Percentiles rank a stretch among this genome's conserved stretches.
These are phyloP conservation scores for Sphaerophoria rueppellii DNA, from an alignment of 2,888 invertebrate species.

Conservation along the genomic window DNA sequence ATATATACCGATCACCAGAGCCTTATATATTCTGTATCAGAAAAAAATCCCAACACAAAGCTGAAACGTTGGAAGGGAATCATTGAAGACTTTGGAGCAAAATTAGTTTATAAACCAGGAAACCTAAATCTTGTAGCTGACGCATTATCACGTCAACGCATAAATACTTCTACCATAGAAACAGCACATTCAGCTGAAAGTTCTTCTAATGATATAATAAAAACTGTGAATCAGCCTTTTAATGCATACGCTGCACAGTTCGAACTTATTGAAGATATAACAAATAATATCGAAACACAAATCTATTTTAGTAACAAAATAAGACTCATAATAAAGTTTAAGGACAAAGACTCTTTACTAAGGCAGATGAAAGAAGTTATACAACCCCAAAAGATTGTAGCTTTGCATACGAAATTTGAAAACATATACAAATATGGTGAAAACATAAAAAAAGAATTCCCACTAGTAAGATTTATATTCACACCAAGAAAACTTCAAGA, in stretches of 20 bases:
- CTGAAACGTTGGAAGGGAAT: neutral
- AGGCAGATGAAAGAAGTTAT: slow-evolving; percentile 26
- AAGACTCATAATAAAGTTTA: slow-evolving; percentile 4
- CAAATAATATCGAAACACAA: slow-evolving; percentile 25
- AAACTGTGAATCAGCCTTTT: slow-evolving; percentile 10
- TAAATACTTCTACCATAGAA: neutral
- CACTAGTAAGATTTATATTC: neutral
- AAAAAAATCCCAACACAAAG: neutral
- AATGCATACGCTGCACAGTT: slow-evolving; percentile 18
- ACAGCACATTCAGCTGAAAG: slow-evolving; percentile 10
- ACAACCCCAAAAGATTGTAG: slow-evolving; percentile 21
- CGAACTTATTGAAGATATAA: slow-evolving; percentile 16
- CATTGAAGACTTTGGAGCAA: slow-evolving; percentile 5
- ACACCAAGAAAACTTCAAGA: neutral
- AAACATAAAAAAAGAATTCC: neutral
- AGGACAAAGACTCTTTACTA: slow-evolving; percentile 25
- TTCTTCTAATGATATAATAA: neutral
- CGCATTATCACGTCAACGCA: neutral
- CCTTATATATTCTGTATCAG: slow-evolving; percentile 1
- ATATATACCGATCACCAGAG: slow-evolving; percentile 19
- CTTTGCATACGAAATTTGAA: slow-evolving; percentile 14
- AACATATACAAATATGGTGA: slow-evolving; percentile 13
- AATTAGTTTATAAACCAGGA: slow-evolving; percentile 4
- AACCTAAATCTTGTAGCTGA: slow-evolving; percentile 4
- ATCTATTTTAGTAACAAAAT: slow-evolving; percentile 8